phyloP scores from a whole-genome alignment of 2,888 invertebrate genomes.

The Cancer borealis region DNA sequence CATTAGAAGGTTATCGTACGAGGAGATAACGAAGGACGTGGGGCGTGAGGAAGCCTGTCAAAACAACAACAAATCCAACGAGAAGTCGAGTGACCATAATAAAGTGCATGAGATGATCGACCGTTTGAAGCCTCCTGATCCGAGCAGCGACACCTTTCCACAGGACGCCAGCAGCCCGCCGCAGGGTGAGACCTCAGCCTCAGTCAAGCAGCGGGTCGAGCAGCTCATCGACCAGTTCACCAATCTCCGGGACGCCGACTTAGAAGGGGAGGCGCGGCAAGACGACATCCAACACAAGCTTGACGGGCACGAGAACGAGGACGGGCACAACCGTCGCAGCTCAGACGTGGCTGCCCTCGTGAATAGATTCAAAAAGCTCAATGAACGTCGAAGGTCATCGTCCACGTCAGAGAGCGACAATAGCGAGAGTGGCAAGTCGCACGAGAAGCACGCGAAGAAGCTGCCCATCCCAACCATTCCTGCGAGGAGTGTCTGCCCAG shows the following conservation, averaged over 20 bases:
- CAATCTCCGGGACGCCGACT: slow-evolving; percentile 38
- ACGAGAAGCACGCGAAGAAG: neutral
- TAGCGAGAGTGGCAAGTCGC: neutral
- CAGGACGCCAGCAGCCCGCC: neutral
- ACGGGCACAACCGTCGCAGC: neutral
- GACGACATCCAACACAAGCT: neutral
- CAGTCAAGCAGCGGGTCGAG: slow-evolving; percentile 3
- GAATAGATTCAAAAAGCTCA: slow-evolving; percentile 34
- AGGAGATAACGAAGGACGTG: neutral
- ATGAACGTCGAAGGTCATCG: neutral
- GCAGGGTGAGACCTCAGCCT: neutral
- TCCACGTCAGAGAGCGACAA: neutral
- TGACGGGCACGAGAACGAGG: neutral
- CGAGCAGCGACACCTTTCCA: neutral
- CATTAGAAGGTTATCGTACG: neutral
- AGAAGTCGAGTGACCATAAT: neutral
- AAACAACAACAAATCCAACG: neutral
- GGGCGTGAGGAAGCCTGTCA: neutral
- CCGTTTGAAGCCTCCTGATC: neutral
- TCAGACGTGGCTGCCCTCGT: slow-evolving; percentile 58
- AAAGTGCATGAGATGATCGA: slow-evolving; percentile 15
- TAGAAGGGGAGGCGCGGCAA: neutral
- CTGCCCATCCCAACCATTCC: slow-evolving; percentile 58
- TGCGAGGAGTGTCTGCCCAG: slow-evolving; percentile 23
- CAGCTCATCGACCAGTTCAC: slow-evolving; percentile 58